Base-by-base conservation (phyloP, 2,797 vertebrate genomes). In the Hirundo rustica region DNA sequence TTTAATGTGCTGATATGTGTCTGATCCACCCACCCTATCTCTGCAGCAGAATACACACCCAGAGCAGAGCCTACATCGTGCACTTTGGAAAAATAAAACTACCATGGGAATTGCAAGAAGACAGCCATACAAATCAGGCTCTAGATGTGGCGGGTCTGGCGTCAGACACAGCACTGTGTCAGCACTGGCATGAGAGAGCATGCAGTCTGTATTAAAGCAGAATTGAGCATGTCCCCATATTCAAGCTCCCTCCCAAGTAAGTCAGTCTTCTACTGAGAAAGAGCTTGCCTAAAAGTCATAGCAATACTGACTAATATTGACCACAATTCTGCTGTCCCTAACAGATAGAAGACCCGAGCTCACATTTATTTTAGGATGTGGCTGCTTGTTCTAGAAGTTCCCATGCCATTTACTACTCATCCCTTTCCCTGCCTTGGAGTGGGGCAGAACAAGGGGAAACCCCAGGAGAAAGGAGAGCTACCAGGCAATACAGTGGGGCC, bases 31-130 rank as follows among this genome's bases (percentile, higher is more conserved):
- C 32, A 25, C 53, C 22, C 61, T 47, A 4, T 9, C 53, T 84
- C 74, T 64, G 51, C 44, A 82, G 58, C 1, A 2, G 45, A 84
- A 68, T 13, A 72, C 5, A 85, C 5, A 85, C 16, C 19, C 80
- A 66, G 42, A 75, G 47, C 1, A 3, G 44, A 65, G 57, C n/a
- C 68, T 65, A n/a, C 9, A 1, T 16, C 0, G 0, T 29, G 17
- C 16, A 84, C 36, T 66, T 74, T 25, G 50, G 77, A 66, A 89
- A 95, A 92, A 51, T 34, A 44, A 83, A 79, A 20, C 47, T 53
- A 21, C 53, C n/a, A 32, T 12, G n/a, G 38, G 64, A 70, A 74
- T 64, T 66, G 50, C 78, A 58, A 74, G 67, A 51, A 91, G 57
- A 61, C 11, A 71, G 51, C 10, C 18, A 3, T 8, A 89, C 38